Conservation (phyloP, 2,888 invertebrate species). For the Iselma pallidipennis region DNA sequence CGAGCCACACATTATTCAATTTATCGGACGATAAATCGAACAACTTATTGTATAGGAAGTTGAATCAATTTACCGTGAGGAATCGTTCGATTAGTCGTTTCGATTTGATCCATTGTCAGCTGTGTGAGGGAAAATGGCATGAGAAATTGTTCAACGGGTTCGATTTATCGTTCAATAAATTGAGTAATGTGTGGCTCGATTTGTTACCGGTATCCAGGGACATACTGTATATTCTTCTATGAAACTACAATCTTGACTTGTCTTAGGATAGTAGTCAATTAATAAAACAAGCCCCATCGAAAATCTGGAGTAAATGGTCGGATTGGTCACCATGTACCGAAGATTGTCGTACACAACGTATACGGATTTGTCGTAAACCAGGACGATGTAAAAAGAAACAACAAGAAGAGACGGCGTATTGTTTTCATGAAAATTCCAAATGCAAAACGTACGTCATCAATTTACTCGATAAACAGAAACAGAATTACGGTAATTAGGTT, state of each 20-base stretch:
- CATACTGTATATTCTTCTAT: background rate
- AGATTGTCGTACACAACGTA: slow-evolving; percentile 78
- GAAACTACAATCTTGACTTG: slow-evolving; percentile 15
- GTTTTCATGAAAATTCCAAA: slow-evolving; percentile 78
- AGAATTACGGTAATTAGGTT: slow-evolving; percentile 21
- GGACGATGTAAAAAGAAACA: slow-evolving; percentile 77
- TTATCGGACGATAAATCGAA: too few species aligned
- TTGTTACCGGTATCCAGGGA: too few species aligned
- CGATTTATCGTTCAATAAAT: too few species aligned
- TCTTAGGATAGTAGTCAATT: slow-evolving; percentile 47
- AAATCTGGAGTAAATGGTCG: slow-evolving; percentile 77
- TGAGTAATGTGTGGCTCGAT: too few species aligned
- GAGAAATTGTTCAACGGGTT: too few species aligned
- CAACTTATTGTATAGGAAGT: too few species aligned
- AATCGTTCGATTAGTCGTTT: too few species aligned
- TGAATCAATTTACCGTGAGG: too few species aligned
- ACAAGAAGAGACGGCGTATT: slow-evolving; percentile 82
- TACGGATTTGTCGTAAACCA: slow-evolving; percentile 74
- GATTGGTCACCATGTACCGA: slow-evolving; percentile 81
- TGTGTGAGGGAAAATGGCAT: too few species aligned
- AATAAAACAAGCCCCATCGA: slow-evolving; percentile 43
- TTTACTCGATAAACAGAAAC: slow-evolving; percentile 47
- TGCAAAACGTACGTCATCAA: slow-evolving; percentile 72
- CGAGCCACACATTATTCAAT: too few species aligned
- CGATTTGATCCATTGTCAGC: background rate